phyloP scores from a whole-genome alignment of 2,797 vertebrate species.

The Macropodus opercularis region DNA sequence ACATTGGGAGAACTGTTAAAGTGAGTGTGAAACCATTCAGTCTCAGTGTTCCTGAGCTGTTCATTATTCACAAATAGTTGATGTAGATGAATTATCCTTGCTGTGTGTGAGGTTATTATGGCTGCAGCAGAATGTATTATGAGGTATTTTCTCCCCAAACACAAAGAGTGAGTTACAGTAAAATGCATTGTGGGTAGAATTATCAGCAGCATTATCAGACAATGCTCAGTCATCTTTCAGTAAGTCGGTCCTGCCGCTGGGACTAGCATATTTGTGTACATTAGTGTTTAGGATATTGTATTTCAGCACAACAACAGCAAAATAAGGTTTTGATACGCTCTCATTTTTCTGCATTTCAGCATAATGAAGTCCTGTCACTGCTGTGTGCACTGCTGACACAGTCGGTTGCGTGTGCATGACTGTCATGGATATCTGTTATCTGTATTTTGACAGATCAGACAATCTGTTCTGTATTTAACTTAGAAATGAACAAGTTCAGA shows the following conservation, averaged over 20 bases:
- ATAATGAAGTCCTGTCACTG: slow-evolving; percentile 34
- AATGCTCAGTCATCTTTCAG: slow-evolving; percentile 40
- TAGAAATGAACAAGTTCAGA: not conserved
- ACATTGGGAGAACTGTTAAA: slow-evolving; percentile 58
- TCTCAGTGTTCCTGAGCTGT: slow-evolving; percentile 52
- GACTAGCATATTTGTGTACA: slow-evolving; percentile 15
- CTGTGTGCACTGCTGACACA: slow-evolving; percentile 7
- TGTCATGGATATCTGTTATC: slow-evolving; percentile 25
- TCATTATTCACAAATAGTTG: slow-evolving; percentile 54
- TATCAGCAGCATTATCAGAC: slow-evolving; percentile 34
- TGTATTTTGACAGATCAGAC: slow-evolving; percentile 14
- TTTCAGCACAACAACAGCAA: slow-evolving; percentile 28
- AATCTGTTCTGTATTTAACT: slow-evolving; percentile 7
- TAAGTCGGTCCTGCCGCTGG: slow-evolving; percentile 15
- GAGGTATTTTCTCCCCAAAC: not conserved
- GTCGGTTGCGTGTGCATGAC: slow-evolving; percentile 6
- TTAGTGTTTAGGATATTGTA: slow-evolving; percentile 33
- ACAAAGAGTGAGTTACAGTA: slow-evolving; percentile 13
- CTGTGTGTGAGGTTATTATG: slow-evolving; percentile 25
- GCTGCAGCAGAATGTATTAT: slow-evolving; percentile 15
- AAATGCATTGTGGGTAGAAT: slow-evolving; percentile 31
- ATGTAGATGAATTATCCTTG: slow-evolving; percentile 30
- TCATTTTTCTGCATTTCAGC: slow-evolving; percentile 39
- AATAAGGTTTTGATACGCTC: slow-evolving; percentile 20
- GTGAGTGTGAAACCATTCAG: slow-evolving; percentile 52